Evolutionary conservation across 2,888 invertebrate species (phyloP).

Genomic region (Rhamphomyia laevipes): DNA sequence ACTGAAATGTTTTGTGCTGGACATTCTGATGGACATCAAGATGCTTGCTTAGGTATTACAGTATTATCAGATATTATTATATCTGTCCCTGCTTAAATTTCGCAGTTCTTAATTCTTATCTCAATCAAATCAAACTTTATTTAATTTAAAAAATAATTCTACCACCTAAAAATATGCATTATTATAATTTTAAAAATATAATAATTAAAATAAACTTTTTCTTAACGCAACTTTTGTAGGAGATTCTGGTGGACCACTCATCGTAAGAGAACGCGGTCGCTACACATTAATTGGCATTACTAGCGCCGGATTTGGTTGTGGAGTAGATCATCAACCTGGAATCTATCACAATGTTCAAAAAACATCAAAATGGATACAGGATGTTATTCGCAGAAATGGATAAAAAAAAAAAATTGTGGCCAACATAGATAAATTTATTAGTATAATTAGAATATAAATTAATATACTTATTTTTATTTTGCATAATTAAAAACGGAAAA

Average conservation of each 20-base stretch:
- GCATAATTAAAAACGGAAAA: no score
- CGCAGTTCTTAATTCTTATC: neutral
- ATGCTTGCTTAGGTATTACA: constrained; percentile 70
- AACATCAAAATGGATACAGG: constrained; percentile 57
- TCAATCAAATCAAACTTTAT: neutral
- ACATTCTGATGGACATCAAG: constrained; percentile 68
- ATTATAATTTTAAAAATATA: neutral
- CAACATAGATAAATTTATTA: no score
- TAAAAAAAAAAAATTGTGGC: neutral
- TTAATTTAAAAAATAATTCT: neutral
- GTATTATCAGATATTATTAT: no score
- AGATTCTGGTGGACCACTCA: constrained; percentile 69
- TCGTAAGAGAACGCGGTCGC: constrained; percentile 55
- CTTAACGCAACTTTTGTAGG: constrained; percentile 38
- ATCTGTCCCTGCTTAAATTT: neutral
- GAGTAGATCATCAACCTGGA: constrained; percentile 73
- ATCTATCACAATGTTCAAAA: constrained; percentile 72
- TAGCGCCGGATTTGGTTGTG: constrained; percentile 77
- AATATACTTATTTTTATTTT: no score
- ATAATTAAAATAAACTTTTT: neutral
- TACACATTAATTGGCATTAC: constrained; percentile 73
- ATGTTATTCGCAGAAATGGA: constrained; percentile 36
- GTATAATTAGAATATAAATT: no score
- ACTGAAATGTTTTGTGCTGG: constrained; percentile 77
- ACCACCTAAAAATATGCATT: no score